These are phyloP conservation scores for Leptopilina boulardi DNA, from an alignment of 1,140 invertebrate genomes.

Conservation along the genomic window DNA sequence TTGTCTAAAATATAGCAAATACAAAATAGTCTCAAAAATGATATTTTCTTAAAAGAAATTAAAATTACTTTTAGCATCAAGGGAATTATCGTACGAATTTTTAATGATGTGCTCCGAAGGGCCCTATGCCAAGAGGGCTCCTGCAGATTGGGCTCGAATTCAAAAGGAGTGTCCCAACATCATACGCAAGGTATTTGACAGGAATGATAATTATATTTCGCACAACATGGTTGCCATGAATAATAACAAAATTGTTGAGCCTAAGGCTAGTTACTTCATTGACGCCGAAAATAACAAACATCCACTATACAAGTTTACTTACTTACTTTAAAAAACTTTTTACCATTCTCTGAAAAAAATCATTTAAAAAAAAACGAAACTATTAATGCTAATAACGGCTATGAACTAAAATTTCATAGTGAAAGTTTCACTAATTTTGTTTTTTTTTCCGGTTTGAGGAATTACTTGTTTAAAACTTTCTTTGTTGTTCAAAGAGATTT, in stretches of 20 bases:
- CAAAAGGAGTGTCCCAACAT: conserved; percentile 76
- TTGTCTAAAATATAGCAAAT: no score
- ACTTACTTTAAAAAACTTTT: not conserved
- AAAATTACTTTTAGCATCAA: conserved; percentile 42
- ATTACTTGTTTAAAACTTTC: not conserved
- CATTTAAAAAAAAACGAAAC: not conserved
- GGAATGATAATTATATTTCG: conserved; percentile 58
- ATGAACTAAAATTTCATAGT: not conserved
- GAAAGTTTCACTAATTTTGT: not conserved
- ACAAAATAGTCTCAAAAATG: no score
- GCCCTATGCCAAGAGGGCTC: conserved; percentile 75
- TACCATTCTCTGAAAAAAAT: not conserved
- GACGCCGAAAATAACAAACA: conserved; percentile 28
- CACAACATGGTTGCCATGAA: conserved; percentile 49
- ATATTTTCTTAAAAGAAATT: not conserved
- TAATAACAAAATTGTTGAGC: conserved; percentile 15
- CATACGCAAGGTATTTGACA: conserved; percentile 74
- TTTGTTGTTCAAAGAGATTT: not conserved
- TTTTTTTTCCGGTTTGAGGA: not conserved
- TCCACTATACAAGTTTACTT: not conserved
- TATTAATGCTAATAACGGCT: not conserved
- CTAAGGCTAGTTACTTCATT: conserved; percentile 31
- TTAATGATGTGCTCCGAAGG: conserved; percentile 76
- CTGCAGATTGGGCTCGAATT: conserved; percentile 77
- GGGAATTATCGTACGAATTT: conserved; percentile 76